Evolutionary conservation across 2,113 vertebrate species (phyloP).

Genomic region (Oryctolagus cuniculus): DNA sequence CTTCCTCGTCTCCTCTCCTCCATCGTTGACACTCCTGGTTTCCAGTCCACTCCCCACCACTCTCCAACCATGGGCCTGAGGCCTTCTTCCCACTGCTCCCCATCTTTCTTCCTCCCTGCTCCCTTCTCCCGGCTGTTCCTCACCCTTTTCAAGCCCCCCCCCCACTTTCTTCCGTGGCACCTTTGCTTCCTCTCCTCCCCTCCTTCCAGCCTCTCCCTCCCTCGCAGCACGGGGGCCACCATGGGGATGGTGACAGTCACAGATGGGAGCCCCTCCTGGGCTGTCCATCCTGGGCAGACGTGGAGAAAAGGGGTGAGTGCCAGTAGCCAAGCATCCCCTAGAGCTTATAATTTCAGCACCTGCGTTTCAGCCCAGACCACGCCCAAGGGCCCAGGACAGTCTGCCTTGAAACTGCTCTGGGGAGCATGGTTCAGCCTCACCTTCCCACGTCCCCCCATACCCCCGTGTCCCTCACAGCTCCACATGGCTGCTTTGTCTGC

Average conservation of each 20-base stretch:
- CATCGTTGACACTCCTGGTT: background rate
- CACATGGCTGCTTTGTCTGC: conserved; percentile 55
- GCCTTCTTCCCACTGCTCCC: background rate
- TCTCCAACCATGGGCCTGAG: too few species aligned
- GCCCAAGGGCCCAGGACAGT: background rate
- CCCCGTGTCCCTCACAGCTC: fast-evolving
- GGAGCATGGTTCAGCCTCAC: background rate
- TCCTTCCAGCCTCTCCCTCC: background rate
- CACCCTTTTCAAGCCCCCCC: background rate
- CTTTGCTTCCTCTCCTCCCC: background rate
- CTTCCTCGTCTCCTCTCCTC: background rate
- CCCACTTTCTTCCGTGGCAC: background rate
- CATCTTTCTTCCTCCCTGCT: fast-evolving
- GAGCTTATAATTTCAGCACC: background rate
- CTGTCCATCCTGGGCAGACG: too few species aligned
- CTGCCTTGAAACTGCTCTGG: background rate
- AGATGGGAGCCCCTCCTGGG: fast-evolving
- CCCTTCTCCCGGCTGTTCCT: background rate
- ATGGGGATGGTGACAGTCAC: background rate
- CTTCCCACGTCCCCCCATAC: too few species aligned
- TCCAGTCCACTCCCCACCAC: too few species aligned
- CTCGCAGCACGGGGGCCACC: fast-evolving
- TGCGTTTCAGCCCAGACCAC: background rate
- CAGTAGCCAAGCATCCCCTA: too few species aligned
- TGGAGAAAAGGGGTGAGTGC: too few species aligned